A percentile compares a stretch with the other conserved stretches of the same genome.
Evolutionary conservation across 2,888 invertebrate species (phyloP).

Genomic region (Criorhina ranunculi): DNA sequence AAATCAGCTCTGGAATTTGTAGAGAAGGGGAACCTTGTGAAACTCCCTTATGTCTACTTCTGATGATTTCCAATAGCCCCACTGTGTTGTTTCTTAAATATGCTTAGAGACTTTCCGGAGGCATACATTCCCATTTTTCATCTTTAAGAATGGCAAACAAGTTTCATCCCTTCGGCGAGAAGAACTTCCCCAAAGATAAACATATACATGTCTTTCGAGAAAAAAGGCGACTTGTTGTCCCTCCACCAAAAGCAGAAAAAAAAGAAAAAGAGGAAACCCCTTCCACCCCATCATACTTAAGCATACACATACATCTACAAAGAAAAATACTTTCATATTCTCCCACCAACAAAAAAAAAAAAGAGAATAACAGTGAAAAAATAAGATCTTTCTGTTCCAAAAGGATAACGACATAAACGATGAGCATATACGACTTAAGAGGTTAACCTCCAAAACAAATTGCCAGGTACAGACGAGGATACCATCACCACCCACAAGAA

Average conservation of each 20-base stretch:
- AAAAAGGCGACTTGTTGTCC: conserved; percentile 54
- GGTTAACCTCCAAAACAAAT: conserved; percentile 62
- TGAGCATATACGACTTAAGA: conserved; percentile 58
- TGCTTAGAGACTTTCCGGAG: neutral
- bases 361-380: conserved; percentile 47
- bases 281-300: conserved; percentile 23
- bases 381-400: conserved; percentile 49
- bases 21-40: too few species aligned
- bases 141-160: conserved; percentile 18
- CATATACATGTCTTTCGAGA: conserved; percentile 43
- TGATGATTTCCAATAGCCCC: conserved; percentile 1
- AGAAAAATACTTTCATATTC: conserved; percentile 5
- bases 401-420: conserved; percentile 70
- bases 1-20: too few species aligned
- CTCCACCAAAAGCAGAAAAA: conserved; percentile 12
- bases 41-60: too few species aligned
- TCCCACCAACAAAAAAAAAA: neutral
- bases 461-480: conserved; percentile 41
- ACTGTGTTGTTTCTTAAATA: neutral
- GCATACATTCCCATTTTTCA: conserved; percentile 51
- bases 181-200: conserved; percentile 58
- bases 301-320: neutral
- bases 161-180: conserved; percentile 39
- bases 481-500: conserved; percentile 11
- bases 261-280: neutral